Base-by-base conservation (phyloP, 2,113 vertebrate genomes). In the Gila orcuttii region DNA sequence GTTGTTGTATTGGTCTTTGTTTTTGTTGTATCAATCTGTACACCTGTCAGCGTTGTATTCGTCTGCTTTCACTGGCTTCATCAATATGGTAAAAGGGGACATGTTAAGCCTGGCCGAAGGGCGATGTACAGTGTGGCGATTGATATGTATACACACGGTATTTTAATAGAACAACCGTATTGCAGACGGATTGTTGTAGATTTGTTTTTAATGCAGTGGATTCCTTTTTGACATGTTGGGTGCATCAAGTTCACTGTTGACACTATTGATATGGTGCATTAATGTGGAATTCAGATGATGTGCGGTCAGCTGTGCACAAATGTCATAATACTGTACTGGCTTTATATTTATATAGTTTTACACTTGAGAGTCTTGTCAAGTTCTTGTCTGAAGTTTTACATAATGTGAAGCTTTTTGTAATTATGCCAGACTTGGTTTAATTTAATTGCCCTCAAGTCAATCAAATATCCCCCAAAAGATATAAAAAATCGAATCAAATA, bases 61-160 rank as follows among this genome's bases (percentile, higher is more conserved):
- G 79, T 89, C 86, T 55, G 25, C 77, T 88, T 42, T 87, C 85
- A 83, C 80, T 83, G 81, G 47, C 10, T 60, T 39, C 55, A 36
- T 83, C 68, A 66, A 2, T 88, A 80, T 89, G 68, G 33, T 17
- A n/a, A 42, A 25, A 3, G 2, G 5, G 39, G 39, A 47, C 6
- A 21, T 47, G 25, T 74, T 47, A 25, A 47, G 39, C 23, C 71
- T 15, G 42, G 42, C 12, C 12, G 12, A 25, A 47, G 15, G 23
- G 42, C 6, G 42, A 47, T 74, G 13, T 74, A 25, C 11, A 6
- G 71, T 5, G 15, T 28, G 25, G 1, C 8, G 74, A 77, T 17
- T 21, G 74, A 77, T 50, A 2, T 33, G 74, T 55, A 21, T 71
- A 23, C 10, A 23, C 4, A 36, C 36, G 8, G 19, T 23, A 23